A percentile compares a stretch with the other conserved stretches of the same genome.
Conservation (phyloP, 2,888 invertebrate genomes). For the Camptogramma bilineatum region DNA sequence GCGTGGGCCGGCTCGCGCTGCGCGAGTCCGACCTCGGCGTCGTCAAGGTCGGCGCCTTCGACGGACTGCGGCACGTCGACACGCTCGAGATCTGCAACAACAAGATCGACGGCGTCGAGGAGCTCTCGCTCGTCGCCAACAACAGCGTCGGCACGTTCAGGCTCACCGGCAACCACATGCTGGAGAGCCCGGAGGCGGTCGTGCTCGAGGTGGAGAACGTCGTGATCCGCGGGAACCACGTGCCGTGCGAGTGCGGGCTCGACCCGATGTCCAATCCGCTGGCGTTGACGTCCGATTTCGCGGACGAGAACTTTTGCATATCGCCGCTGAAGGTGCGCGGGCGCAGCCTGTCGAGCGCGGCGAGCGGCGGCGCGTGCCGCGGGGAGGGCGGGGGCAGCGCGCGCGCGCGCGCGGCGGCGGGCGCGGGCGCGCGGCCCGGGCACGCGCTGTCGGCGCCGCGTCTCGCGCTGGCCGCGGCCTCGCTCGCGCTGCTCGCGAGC, state of each 20-base stretch:
- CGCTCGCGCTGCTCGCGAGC: constrained; percentile 70
- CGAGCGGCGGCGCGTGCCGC: constrained; percentile 54
- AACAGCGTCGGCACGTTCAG: constrained; percentile 90
- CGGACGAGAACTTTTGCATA: constrained; percentile 92
- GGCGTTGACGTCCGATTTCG: constrained; percentile 88
- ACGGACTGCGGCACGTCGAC: constrained; percentile 89
- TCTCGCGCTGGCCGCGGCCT: constrained; percentile 62
- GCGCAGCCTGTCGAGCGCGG: constrained; percentile 87
- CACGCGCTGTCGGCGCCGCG: constrained; percentile 64
- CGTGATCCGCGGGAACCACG: constrained; percentile 91
- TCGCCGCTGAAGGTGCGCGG: constrained; percentile 94
- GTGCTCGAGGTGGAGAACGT: constrained; percentile 89
- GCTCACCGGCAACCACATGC: constrained; percentile 93
- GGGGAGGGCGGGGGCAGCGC: constrained; percentile 72
- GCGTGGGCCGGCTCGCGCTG: constrained; percentile 90
- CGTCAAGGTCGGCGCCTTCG: constrained; percentile 90
- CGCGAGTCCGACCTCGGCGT: constrained; percentile 93
- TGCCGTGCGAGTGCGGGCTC: constrained; percentile 95
- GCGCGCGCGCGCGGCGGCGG: constrained; percentile 71
- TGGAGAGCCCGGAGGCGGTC: constrained; percentile 91
- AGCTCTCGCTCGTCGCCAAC: constrained; percentile 89
- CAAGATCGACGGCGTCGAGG: constrained; percentile 93
- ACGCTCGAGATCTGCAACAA: constrained; percentile 92
- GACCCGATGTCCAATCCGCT: constrained; percentile 91
- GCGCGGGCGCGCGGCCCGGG: constrained; percentile 66